These are phyloP conservation scores for Aphrocallistes beatrix DNA, from an alignment of 37 sponge, comb jelly and placozoan species.

Conservation along the genomic window DNA sequence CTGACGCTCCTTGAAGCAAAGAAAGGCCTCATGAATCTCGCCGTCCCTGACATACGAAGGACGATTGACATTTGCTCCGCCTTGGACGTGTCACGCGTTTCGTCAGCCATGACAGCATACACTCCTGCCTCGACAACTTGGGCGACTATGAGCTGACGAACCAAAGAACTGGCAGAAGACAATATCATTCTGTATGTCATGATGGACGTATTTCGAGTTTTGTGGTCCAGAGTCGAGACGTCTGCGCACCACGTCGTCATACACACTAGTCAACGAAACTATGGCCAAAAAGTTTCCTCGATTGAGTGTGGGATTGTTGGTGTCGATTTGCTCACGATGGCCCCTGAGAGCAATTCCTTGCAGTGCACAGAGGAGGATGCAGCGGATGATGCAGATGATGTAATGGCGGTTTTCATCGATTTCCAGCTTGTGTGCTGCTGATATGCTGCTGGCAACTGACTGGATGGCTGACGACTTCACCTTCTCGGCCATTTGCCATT, in stretches of 20 bases:
- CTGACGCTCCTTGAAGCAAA: conserved; percentile 1
- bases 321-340: conserved; percentile 15
- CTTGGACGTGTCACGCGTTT: conserved; percentile 2
- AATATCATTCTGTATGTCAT: conserved; percentile 20
- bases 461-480: not conserved
- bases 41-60: not conserved
- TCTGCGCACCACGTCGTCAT: conserved; percentile 12
- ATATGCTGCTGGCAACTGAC: conserved; percentile 7
- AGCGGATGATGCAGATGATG: conserved; percentile 4
- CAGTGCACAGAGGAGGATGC: not conserved
- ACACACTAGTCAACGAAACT: conserved; percentile 17
- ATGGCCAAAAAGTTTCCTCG: conserved; percentile 7
- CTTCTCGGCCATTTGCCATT: not conserved
- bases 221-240: conserved; percentile 12
- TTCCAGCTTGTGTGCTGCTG: conserved; percentile 1
- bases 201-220: conserved; percentile 3
- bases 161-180: conserved; percentile 11
- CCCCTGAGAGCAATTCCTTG: conserved; percentile 7
- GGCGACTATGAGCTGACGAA: conserved; percentile 14
- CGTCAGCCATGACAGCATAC: conserved; percentile 5
- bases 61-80: conserved; percentile 19
- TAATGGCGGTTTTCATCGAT: conserved; percentile 13
- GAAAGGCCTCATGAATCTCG: conserved; percentile 7
- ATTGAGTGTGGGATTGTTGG: conserved; percentile 7
- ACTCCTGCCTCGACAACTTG: conserved; percentile 16